Percentiles rank a stretch among this genome's conserved stretches.
Evolutionary conservation across 2,113 vertebrate species (phyloP).

Genomic region (Tricholaema leucomelas): DNA sequence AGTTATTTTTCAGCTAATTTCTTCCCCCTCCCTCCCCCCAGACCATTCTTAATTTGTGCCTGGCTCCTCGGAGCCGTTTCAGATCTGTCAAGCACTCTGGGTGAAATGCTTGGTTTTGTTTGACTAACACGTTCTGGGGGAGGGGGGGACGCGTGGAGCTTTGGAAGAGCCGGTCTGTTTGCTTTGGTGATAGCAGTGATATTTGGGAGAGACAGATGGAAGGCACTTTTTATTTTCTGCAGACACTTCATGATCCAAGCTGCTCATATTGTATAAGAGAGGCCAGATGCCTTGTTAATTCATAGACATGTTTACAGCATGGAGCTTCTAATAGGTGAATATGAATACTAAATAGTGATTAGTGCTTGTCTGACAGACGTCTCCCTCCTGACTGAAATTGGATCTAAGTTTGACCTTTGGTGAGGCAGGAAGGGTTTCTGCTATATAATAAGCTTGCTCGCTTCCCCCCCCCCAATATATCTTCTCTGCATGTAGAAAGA

Average conservation of each 20-base stretch:
- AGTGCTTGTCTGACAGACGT: constrained; percentile 74
- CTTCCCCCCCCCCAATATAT: no score
- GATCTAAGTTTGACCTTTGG: constrained; percentile 72
- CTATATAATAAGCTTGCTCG: constrained; percentile 32
- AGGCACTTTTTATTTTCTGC: constrained; percentile 76
- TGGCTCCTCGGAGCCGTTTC: constrained; percentile 3
- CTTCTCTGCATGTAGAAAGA: background rate
- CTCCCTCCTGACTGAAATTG: constrained; percentile 74
- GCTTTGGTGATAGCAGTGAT: constrained; percentile 73
- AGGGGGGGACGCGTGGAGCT: constrained; percentile 23
- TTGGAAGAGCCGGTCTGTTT: constrained; percentile 70
- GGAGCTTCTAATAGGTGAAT: constrained; percentile 76
- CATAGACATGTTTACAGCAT: constrained; percentile 75
- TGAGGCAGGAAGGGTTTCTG: constrained; percentile 54
- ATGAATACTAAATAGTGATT: constrained; percentile 78
- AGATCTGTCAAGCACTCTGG: constrained; percentile 34
- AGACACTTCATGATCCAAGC: constrained; percentile 77
- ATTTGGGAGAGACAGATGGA: constrained; percentile 77
- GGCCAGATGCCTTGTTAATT: constrained; percentile 79
- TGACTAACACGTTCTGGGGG: constrained; percentile 66
- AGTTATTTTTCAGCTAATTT: constrained; percentile 29
- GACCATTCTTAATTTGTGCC: constrained; percentile 26
- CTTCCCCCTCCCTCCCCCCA: background rate
- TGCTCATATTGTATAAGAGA: constrained; percentile 76
- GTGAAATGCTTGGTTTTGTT: constrained; percentile 66